Conservation (phyloP, 2,888 invertebrate genomes). For the Metacarcinus magister region DNA sequence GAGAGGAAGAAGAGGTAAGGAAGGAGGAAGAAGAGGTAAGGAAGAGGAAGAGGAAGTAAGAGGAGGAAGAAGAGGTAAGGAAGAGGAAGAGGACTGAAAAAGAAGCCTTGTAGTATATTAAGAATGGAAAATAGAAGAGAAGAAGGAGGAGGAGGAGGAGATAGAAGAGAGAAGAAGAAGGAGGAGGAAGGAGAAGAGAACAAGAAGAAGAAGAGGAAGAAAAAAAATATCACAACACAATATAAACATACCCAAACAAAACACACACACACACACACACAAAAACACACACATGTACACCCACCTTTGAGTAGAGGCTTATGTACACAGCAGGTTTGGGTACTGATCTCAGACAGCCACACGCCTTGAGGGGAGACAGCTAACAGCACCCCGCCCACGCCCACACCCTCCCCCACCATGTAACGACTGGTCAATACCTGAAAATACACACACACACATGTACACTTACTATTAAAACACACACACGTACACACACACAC, state of each 20-base stretch:
- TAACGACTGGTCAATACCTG: slow-evolving; percentile 70
- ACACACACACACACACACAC: background rate
- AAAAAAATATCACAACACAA: background rate
- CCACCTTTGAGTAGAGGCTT: background rate
- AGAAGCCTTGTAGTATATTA: background rate
- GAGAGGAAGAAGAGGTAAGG: background rate
- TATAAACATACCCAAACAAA: background rate
- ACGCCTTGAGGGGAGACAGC: slow-evolving; percentile 54
- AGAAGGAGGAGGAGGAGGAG: background rate
- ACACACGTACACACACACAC: background rate
- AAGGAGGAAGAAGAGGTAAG: background rate
- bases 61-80: background rate
- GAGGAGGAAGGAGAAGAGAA: background rate
- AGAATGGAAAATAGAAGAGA: background rate
- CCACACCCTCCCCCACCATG: slow-evolving; percentile 66
- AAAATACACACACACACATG: too few species aligned
- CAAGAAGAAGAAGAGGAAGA: background rate
- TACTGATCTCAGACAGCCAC: slow-evolving; percentile 59
- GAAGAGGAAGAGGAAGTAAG: background rate
- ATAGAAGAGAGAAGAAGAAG: background rate
- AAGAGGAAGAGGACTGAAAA: background rate
- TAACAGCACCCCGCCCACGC: slow-evolving; percentile 45
- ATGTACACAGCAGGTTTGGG: background rate
- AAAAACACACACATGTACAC: background rate
- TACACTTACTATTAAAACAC: too few species aligned